These are phyloP conservation scores for Brachyhypopomus occidentalis DNA, from an alignment of 2,113 vertebrate species.

Conservation along the genomic window DNA sequence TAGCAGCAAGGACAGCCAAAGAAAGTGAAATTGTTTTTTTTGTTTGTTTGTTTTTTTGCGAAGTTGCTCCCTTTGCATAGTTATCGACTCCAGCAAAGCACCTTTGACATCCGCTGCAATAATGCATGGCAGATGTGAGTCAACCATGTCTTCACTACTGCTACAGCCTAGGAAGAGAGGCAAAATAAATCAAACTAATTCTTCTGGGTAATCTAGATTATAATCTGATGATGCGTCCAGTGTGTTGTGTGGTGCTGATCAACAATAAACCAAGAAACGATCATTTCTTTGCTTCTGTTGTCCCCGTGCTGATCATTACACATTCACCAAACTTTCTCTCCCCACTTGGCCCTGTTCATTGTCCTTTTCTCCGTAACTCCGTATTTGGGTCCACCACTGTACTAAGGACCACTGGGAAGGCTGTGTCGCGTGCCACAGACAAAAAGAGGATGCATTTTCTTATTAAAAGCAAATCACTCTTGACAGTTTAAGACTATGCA, in stretches of 20 bases:
- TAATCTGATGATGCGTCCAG: constrained; percentile 65
- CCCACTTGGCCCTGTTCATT: too few relatives aligned
- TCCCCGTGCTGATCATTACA: too few relatives aligned
- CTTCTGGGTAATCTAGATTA: background rate
- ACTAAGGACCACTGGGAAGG: too few relatives aligned
- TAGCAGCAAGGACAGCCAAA: constrained; percentile 18
- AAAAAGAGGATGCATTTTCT: background rate
- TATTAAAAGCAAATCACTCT: background rate
- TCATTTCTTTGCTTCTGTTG: background rate
- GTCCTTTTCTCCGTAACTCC: background rate
- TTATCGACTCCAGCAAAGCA: constrained; percentile 71
- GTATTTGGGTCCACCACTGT: too few relatives aligned
- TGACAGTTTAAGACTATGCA: constrained; percentile 12
- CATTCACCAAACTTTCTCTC: constrained; percentile 1
- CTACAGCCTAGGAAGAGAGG: constrained; percentile 29
- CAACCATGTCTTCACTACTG: constrained; percentile 56
- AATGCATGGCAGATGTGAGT: constrained; percentile 81
- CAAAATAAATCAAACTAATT: background rate
- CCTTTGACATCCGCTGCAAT: constrained; percentile 72
- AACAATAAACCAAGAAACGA: constrained; percentile 47
- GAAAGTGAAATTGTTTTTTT: constrained; percentile 56
- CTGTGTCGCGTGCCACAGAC: too few relatives aligned
- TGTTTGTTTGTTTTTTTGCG: constrained; percentile 67
- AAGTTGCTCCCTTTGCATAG: constrained; percentile 64
- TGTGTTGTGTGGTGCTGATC: constrained; percentile 60